Conservation (phyloP, 2,888 invertebrate species). For the Dioctria rufipes region DNA sequence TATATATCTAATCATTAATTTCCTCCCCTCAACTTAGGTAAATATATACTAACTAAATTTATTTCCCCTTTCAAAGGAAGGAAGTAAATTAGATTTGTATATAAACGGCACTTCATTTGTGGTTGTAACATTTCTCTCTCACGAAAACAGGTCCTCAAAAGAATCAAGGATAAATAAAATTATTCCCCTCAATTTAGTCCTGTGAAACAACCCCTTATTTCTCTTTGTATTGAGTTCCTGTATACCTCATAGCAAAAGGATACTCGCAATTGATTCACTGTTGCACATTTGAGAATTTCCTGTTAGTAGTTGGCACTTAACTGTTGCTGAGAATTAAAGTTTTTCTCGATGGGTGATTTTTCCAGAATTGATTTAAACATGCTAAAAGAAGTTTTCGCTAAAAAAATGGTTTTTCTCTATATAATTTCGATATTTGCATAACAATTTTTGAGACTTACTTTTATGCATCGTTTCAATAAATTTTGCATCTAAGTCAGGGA, state of each 20-base stretch:
- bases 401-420: too few species aligned
- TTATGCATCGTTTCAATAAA: too few species aligned
- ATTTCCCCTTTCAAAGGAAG: constrained; percentile 5
- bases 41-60: not conserved
- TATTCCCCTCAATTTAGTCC: constrained; percentile 29
- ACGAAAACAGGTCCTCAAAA: not conserved
- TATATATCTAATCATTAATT: not conserved
- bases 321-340: constrained; percentile 19
- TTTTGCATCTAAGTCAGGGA: too few species aligned
- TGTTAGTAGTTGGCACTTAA: constrained; percentile 35
- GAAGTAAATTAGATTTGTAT: not conserved
- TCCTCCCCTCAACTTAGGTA: not conserved
- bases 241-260: too few species aligned
- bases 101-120: not conserved
- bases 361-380: too few species aligned
- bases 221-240: too few species aligned
- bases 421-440: too few species aligned
- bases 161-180: not conserved
- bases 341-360: too few species aligned
- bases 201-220: not conserved
- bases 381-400: too few species aligned
- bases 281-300: constrained; percentile 19
- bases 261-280: not conserved
- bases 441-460: too few species aligned
- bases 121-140: not conserved